Conservation (phyloP, 2,113 vertebrate species). For the Erinaceus europaeus region DNA sequence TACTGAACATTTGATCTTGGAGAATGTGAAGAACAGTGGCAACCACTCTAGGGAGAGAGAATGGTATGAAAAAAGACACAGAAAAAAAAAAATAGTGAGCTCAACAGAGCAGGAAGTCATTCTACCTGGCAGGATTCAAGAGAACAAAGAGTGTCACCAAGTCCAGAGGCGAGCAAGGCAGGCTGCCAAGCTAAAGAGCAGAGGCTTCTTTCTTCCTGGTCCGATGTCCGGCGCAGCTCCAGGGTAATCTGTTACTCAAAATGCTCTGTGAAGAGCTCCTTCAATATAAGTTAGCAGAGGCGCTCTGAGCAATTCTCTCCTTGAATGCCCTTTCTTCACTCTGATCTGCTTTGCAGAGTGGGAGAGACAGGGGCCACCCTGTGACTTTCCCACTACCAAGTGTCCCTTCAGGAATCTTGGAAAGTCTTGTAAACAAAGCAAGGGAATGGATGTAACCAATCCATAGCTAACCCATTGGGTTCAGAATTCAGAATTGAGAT, state of each 20-base stretch:
- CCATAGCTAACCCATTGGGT: too few relatives aligned
- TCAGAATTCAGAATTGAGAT: too few relatives aligned
- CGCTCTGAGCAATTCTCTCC: background rate
- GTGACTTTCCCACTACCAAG: fast-evolving
- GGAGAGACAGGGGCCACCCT: background rate
- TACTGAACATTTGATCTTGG: too few relatives aligned
- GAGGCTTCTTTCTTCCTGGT: background rate
- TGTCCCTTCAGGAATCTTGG: background rate
- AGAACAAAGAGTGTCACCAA: background rate
- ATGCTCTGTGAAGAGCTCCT: background rate
- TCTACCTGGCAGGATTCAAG: background rate
- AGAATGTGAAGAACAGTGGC: background rate
- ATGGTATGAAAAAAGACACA: background rate
- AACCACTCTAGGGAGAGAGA: background rate
- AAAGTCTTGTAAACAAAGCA: too few relatives aligned
- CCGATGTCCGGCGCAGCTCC: background rate
- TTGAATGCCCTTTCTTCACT: background rate
- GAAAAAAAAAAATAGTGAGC: background rate
- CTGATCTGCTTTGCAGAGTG: background rate
- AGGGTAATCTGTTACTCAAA: background rate
- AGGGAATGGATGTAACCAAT: too few relatives aligned
- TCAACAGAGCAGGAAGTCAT: background rate
- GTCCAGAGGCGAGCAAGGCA: too few relatives aligned
- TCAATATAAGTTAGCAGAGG: background rate
- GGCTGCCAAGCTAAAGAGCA: background rate